Base-by-base conservation (phyloP, 1,140 invertebrate genomes). In the Papilio xuthus region DNA sequence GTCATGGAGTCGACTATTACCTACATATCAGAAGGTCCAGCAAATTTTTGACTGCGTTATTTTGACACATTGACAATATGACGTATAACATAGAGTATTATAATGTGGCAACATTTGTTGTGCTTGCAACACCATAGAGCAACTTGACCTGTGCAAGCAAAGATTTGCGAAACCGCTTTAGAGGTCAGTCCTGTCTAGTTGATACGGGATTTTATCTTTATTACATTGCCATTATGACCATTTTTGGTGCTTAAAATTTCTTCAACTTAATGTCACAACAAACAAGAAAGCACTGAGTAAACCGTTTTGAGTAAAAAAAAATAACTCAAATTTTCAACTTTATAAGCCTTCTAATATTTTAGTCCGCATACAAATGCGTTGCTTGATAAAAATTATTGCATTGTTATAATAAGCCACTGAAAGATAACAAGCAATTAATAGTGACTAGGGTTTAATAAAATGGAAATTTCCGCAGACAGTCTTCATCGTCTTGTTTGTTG, bases 71-170 rank as follows among this genome's bases (percentile, higher is more conserved):
- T 79, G 71, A 79, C 63, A 78, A 50, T 44, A 78, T 75, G 26
- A 56, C 44, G 28, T 32, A 53, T 75, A 75, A 56, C 26, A 56
- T 75, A 75, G 47, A 75, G 50, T 75, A 75, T 53, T 23, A 73
- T 79, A 72, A 42, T 8, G 26, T 50, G 77, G 56, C 78, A 32
- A 50, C 63, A 76, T 69, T 77, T 60, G 79, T 75, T 71, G 69
- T 71, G 77, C 47, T 84, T 85, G 47, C 85, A 72, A 82, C 80
- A 83, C 77, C 71, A 77, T 75, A 78, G 78, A 71, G 69, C 79
- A 78, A 53, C 82, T 77, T 82, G 80, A 80, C 81, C 81, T 87
- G 83, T 87, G 76, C 82, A 81, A 76, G 53, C 32, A 8, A 13
- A 63, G 53, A 12, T 76, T 76, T 76, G 74, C 74, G 74, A 76